These are phyloP conservation scores for Edolisoma coerulescens DNA, from an alignment of 2,113 vertebrate genomes.

Conservation along the genomic window DNA sequence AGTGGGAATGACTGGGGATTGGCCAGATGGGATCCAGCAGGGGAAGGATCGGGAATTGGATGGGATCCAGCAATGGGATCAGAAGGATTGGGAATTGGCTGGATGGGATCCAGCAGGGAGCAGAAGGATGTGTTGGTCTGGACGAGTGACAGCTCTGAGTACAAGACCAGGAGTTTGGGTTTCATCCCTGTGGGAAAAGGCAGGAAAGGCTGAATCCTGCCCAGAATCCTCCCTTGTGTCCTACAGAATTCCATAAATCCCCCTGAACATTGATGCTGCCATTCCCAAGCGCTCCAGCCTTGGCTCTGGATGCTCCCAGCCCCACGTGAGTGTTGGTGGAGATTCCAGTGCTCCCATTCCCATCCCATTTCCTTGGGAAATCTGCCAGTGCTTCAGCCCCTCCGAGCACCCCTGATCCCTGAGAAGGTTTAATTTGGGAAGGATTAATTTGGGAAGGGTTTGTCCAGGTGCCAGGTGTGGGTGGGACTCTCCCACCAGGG, in stretches of 20 bases:
- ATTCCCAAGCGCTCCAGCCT: accelerated
- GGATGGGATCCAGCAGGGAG: neutral
- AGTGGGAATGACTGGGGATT: neutral
- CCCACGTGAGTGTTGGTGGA: neutral
- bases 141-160: neutral
- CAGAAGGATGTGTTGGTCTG: neutral
- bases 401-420: accelerated
- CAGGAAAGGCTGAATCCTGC: neutral
- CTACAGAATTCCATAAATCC: neutral
- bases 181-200: neutral
- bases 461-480: neutral
- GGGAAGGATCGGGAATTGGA: neutral
- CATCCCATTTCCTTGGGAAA: neutral
- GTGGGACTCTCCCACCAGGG: accelerated
- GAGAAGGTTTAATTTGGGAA: neutral
- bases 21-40: neutral
- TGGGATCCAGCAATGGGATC: accelerated
- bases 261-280: neutral
- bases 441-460: neutral
- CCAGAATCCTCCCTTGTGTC: neutral
- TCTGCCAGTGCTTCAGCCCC: neutral
- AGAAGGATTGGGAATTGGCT: neutral
- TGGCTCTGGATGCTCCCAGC: neutral
- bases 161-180: neutral
- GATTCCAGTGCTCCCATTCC: neutral